These are phyloP conservation scores for Leptinotarsa tumamoca DNA, from an alignment of 2,888 invertebrate species.

Conservation along the genomic window DNA sequence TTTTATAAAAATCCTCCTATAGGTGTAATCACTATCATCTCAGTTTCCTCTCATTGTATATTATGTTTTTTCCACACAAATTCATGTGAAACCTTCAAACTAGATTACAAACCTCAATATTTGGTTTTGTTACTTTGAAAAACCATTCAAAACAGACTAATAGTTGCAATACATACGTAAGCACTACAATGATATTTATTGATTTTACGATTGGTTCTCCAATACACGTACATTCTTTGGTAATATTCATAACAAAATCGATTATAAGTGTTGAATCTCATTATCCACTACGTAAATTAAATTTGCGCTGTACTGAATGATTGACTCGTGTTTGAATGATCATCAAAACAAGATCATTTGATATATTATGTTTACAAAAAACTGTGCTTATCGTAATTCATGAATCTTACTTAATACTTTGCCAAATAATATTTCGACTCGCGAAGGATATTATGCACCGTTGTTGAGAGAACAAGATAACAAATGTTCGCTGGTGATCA, in stretches of 20 bases:
- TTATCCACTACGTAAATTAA: neutral
- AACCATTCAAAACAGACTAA: neutral
- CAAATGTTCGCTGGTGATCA: slow-evolving; percentile 2
- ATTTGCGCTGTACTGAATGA: neutral
- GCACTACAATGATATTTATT: neutral
- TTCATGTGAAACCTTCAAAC: neutral
- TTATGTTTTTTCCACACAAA: neutral
- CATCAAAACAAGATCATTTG: slow-evolving; percentile 4
- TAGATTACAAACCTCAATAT: slow-evolving; percentile 1
- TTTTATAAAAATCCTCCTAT: too few species aligned
- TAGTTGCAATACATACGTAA: neutral
- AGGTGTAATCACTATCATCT: too few species aligned
- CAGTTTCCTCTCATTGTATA: too few species aligned
- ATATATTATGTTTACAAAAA: slow-evolving; percentile 4
- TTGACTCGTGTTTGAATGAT: neutral
- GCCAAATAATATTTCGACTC: neutral
- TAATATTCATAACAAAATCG: neutral
- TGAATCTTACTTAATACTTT: slow-evolving; percentile 6
- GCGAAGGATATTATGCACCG: slow-evolving; percentile 4
- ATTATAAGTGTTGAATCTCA: neutral
- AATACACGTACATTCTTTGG: neutral
- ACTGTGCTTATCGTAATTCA: neutral
- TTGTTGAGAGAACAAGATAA: neutral
- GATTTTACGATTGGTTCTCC: neutral
- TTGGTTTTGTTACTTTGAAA: neutral